A percentile compares a stretch with the other conserved stretches of the same genome.
Conservation (phyloP, 2,797 vertebrate species). For the Myotis planiceps region DNA sequence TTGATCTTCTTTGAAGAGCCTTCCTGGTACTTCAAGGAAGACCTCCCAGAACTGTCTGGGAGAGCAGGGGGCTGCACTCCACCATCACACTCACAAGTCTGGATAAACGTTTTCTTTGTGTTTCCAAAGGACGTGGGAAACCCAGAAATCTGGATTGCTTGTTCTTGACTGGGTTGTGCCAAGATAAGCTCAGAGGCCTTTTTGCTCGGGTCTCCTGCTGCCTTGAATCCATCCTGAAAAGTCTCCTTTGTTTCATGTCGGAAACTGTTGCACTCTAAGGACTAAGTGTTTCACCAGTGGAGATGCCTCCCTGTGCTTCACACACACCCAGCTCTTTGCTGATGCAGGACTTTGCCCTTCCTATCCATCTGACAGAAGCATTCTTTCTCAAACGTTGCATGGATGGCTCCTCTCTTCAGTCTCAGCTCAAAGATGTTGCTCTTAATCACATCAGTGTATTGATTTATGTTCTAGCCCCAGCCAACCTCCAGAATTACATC, state of each 20-base stretch:
- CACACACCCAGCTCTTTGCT: not conserved
- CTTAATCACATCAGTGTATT: not conserved
- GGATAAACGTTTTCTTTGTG: not conserved
- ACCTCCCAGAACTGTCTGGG: not conserved
- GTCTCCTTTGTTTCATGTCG: not conserved
- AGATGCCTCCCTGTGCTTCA: not conserved
- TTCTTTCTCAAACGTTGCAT: not conserved
- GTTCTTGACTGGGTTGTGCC: not conserved
- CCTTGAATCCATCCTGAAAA: not conserved
- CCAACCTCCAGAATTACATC: not conserved
- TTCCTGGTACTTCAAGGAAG: conserved; percentile 83
- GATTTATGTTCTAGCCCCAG: not conserved
- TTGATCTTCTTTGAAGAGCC: conserved; percentile 84
- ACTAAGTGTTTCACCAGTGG: not conserved
- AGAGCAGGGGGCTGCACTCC: not conserved
- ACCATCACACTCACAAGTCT: not conserved
- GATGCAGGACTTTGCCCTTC: not conserved
- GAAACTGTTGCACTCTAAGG: not conserved
- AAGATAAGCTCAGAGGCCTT: not conserved
- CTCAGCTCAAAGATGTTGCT: not conserved
- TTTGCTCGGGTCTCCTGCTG: not conserved
- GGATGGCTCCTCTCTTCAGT: not conserved
- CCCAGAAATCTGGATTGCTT: not conserved
- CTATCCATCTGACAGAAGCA: not conserved
- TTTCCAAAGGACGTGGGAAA: not conserved